Percentiles rank a stretch among this genome's conserved stretches.
Conservation (phyloP, 2,113 vertebrate genomes). For the Cyphotilapia sp. region DNA sequence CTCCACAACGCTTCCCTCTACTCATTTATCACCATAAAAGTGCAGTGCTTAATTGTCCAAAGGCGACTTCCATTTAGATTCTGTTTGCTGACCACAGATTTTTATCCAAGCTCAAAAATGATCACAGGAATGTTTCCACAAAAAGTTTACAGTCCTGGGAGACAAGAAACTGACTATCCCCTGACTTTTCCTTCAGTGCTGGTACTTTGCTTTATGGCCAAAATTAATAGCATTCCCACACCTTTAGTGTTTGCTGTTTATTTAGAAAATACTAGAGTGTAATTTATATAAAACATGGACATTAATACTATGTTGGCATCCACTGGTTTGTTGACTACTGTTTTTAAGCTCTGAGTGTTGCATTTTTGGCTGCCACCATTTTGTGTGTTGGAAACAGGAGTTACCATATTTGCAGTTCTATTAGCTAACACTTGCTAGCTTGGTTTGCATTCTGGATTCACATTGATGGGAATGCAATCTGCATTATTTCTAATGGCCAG, state of each 20-base stretch:
- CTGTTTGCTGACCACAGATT: background rate
- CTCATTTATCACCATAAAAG: slow-evolving; percentile 8
- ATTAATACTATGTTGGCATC: background rate
- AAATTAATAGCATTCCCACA: background rate
- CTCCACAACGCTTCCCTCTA: background rate
- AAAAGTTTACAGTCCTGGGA: background rate
- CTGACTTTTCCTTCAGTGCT: background rate
- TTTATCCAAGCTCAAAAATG: background rate
- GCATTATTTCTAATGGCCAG: background rate
- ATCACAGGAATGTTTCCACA: background rate
- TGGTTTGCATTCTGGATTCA: background rate
- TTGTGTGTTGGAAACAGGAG: background rate
- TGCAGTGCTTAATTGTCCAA: background rate
- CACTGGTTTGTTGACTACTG: background rate
- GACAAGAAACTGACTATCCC: background rate
- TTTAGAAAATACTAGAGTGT: background rate
- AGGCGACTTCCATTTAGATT: background rate
- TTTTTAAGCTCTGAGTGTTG: background rate
- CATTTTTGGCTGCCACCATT: background rate
- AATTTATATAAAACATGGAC: background rate
- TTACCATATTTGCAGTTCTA: background rate
- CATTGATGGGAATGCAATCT: background rate
- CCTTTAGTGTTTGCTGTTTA: background rate
- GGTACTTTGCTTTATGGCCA: background rate
- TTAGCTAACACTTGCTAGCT: background rate